Evolutionary conservation across 2,797 vertebrate genomes (phyloP).

Genomic region (Hemitrygon akajei): DNA sequence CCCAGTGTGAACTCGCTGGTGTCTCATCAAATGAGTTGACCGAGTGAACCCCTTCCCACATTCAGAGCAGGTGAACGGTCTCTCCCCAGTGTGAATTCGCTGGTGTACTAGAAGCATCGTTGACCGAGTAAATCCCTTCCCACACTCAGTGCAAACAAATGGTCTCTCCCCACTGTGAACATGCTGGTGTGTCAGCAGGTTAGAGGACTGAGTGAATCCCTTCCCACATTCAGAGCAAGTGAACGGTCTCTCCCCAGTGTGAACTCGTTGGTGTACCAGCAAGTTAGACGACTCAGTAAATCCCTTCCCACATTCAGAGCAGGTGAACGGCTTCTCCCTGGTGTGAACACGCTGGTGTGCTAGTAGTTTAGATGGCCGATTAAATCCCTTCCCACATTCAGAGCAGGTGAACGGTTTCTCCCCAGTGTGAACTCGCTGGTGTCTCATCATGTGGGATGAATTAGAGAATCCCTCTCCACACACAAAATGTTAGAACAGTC

Average conservation of each 20-base stretch:
- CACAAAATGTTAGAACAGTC: too few species aligned
- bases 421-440: conserved; percentile 14
- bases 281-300: too few species aligned
- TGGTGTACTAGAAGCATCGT: neutral
- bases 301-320: conserved; percentile 2
- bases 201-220: too few species aligned
- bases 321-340: neutral
- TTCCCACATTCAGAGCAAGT: too few species aligned
- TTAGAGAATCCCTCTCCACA: too few species aligned
- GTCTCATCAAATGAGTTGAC: neutral
- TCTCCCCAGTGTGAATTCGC: conserved; percentile 13
- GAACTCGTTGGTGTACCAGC: too few species aligned
- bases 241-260: too few species aligned
- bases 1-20: neutral
- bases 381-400: neutral
- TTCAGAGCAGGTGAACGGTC: neutral
- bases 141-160: too few species aligned
- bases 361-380: too few species aligned
- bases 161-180: too few species aligned
- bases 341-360: neutral
- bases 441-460: neutral
- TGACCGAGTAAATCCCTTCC: too few species aligned
- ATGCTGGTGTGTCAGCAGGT: too few species aligned
- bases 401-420: neutral
- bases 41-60: neutral